Evolutionary conservation across 2,888 invertebrate genomes (phyloP).

Genomic region (Trichogramma evanescens): DNA sequence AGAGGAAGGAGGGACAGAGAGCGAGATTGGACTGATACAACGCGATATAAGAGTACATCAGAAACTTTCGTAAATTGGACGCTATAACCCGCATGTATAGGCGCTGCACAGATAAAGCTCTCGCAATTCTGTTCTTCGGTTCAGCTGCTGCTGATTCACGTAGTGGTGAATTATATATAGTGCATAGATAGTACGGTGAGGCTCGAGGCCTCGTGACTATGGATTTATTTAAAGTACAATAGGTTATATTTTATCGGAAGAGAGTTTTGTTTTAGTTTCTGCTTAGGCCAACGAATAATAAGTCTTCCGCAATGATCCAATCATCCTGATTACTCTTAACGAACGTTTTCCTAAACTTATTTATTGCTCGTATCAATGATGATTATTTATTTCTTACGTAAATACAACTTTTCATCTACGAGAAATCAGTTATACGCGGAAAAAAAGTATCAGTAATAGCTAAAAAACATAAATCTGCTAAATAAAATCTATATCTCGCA

Average conservation of each 20-base stretch:
- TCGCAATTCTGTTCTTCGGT: too few species aligned
- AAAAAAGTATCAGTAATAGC: too few species aligned
- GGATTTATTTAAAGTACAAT: neutral
- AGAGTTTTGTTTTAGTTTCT: neutral
- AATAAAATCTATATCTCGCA: too few species aligned
- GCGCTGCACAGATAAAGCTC: conserved; percentile 12
- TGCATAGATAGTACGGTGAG: conserved; percentile 5
- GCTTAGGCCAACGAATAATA: neutral
- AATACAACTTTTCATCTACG: too few species aligned
- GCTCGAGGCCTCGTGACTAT: neutral
- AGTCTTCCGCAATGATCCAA: neutral
- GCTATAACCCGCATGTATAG: conserved; percentile 9
- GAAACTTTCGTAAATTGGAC: conserved; percentile 21
- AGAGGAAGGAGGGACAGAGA: neutral
- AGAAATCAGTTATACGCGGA: too few species aligned
- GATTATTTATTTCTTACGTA: too few species aligned
- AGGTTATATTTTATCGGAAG: conserved; percentile 1
- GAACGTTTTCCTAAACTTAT: too few species aligned
- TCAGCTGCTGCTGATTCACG: conserved; percentile 19
- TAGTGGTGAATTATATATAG: neutral
- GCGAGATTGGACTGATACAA: conserved; percentile 11
- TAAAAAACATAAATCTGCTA: too few species aligned
- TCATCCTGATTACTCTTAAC: too few species aligned
- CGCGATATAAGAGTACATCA: conserved; percentile 2
- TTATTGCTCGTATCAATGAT: too few species aligned